Conservation (phyloP, 2,888 invertebrate species). For the Dusona sp. region DNA sequence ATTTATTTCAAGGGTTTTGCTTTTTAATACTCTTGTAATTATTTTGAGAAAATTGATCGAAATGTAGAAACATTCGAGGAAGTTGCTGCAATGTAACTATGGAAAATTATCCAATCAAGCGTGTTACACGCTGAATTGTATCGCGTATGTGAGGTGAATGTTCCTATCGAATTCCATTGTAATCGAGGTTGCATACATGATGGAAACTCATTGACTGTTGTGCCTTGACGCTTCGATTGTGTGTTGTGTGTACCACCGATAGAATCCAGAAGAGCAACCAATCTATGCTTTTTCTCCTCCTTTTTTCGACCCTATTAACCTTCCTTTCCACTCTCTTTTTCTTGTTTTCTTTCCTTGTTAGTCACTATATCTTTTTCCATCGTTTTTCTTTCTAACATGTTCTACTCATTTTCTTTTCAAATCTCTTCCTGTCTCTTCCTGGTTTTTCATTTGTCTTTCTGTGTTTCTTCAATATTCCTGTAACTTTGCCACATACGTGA, state of each 20-base stretch:
- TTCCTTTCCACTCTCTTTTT: not conserved
- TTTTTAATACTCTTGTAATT: not conserved
- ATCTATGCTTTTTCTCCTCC: not conserved
- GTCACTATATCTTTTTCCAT: not conserved
- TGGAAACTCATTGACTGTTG: slow-evolving; percentile 39
- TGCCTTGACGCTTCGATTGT: slow-evolving; percentile 30
- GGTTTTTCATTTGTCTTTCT: not conserved
- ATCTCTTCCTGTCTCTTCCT: not conserved
- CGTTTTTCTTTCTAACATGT: not conserved
- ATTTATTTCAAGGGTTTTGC: not conserved
- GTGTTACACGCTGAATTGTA: slow-evolving; percentile 3
- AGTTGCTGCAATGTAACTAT: slow-evolving; percentile 1
- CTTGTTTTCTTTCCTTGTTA: not conserved
- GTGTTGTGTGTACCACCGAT: slow-evolving; percentile 19
- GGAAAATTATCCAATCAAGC: slow-evolving; percentile 41
- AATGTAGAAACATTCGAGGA: not conserved
- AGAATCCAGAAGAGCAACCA: slow-evolving; percentile 27
- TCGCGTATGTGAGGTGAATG: not conserved
- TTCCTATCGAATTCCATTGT: slow-evolving; percentile 39
- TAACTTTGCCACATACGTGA: slow-evolving; percentile 56
- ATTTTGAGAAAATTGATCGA: not conserved
- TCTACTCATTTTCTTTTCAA: not conserved
- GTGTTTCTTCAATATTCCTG: slow-evolving; percentile 21
- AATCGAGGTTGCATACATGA: slow-evolving; percentile 45
- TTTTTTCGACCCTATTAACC: not conserved